phyloP scores from a whole-genome alignment of 2,888 invertebrate genomes.

The Camptogramma bilineatum region DNA sequence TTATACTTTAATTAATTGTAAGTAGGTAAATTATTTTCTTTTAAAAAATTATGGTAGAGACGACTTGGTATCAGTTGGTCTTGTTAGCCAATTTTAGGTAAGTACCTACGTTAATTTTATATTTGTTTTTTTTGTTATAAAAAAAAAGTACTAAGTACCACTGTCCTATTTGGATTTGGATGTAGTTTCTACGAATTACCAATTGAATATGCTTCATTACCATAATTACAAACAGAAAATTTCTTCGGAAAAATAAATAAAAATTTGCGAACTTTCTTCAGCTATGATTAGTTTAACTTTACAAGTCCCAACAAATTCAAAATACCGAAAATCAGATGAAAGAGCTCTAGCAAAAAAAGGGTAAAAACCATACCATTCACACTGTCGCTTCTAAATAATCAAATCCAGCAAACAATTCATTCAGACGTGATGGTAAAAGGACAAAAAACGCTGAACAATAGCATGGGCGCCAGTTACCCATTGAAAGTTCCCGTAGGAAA shows the following conservation, averaged over 20 bases:
- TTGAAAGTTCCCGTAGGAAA: not conserved
- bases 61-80: no score
- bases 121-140: no score
- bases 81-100: no score
- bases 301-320: not conserved
- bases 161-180: no score
- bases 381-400: not conserved
- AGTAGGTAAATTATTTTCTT: no score
- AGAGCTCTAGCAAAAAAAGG: not conserved
- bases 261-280: not conserved
- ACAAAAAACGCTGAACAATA: not conserved
- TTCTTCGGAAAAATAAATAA: not conserved
- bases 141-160: no score
- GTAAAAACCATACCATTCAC: not conserved
- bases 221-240: no score
- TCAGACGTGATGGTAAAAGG: not conserved
- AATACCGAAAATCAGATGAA: not conserved
- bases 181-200: no score
- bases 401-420: slow-evolving; percentile 1
- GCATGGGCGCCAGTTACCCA: not conserved
- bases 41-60: no score
- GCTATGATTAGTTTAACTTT: not conserved
- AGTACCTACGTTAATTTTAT: no score
- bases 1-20: no score
- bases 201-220: no score